These are phyloP conservation scores for Patella caerulea DNA, from an alignment of 2,888 invertebrate species.

Conservation along the genomic window DNA sequence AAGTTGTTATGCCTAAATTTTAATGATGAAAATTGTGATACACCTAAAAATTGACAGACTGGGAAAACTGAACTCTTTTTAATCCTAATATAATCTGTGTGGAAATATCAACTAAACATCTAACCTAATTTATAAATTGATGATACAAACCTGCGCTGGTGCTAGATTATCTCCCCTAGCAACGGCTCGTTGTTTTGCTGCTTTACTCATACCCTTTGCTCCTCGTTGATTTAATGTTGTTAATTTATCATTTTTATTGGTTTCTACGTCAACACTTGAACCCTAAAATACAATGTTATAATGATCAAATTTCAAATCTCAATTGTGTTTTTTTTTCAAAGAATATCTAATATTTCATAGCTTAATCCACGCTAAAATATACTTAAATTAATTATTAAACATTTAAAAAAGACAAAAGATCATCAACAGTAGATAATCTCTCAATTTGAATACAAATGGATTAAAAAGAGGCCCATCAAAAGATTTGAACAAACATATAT, in stretches of 20 bases:
- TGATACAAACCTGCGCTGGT: slow-evolving; percentile 53
- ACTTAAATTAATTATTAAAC: too few species aligned
- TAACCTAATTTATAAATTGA: background rate
- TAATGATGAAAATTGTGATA: background rate
- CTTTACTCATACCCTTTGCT: slow-evolving; percentile 47
- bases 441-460: too few species aligned
- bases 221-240: slow-evolving; percentile 31
- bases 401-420: too few species aligned
- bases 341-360: too few species aligned
- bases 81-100: background rate
- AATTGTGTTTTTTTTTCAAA: too few species aligned
- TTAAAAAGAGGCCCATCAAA: too few species aligned
- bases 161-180: slow-evolving; percentile 56
- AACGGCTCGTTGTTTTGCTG: slow-evolving; percentile 62
- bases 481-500: too few species aligned
- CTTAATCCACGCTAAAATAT: too few species aligned
- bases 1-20: too few species aligned
- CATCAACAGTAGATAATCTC: too few species aligned
- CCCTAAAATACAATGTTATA: background rate
- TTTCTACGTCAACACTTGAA: slow-evolving; percentile 31
- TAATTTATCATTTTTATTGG: slow-evolving; percentile 21
- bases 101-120: background rate
- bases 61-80: background rate
- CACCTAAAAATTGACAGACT: background rate
- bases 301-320: too few species aligned